A percentile compares a stretch with the other conserved stretches of the same genome.
Conservation (phyloP, 2,113 vertebrate species). For the Astur gentilis region DNA sequence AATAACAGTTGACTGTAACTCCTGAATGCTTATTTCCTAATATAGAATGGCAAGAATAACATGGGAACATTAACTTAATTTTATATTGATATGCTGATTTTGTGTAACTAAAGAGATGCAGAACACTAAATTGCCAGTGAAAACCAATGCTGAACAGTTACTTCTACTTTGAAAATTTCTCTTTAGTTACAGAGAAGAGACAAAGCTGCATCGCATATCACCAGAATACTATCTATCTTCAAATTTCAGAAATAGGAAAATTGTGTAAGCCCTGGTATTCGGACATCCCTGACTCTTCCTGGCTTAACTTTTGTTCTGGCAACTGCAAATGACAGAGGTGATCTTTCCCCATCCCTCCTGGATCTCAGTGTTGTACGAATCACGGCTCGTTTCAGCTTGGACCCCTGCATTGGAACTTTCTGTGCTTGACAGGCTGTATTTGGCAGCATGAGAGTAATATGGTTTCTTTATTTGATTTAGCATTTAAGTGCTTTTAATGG, state of each 20-base stretch:
- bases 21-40: neutral
- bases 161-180: neutral
- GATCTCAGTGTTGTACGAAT: neutral
- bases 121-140: neutral
- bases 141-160: neutral
- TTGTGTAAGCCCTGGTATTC: neutral
- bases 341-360: neutral
- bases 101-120: neutral
- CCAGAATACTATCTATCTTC: neutral
- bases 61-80: neutral
- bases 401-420: neutral
- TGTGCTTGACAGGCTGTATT: neutral
- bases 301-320: neutral
- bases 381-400: neutral
- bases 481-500: neutral
- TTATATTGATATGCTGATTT: neutral
- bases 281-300: neutral
- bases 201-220: neutral
- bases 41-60: neutral
- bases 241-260: neutral
- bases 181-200: neutral
- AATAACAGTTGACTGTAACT: neutral
- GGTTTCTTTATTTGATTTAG: constrained; percentile 13
- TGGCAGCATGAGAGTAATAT: neutral
- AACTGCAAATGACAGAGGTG: neutral